Conservation (phyloP, 2,113 vertebrate genomes). For the Stigmatopora nigra region DNA sequence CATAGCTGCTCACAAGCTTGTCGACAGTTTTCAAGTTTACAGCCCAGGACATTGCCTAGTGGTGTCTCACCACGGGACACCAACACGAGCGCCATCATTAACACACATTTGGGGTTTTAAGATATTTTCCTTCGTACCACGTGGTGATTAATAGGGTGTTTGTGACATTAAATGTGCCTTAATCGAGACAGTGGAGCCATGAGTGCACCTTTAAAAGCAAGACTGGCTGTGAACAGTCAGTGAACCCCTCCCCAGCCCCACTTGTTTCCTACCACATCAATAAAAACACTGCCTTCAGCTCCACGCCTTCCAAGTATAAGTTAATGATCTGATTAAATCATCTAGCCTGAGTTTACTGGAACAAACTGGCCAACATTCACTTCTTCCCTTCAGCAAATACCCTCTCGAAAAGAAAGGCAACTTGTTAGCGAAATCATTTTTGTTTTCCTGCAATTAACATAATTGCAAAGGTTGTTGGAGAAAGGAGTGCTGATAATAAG, state of each 20-base stretch:
- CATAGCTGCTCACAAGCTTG: neutral
- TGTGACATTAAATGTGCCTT: conserved; percentile 64
- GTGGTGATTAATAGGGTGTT: conserved; percentile 63
- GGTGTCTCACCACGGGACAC: conserved; percentile 5
- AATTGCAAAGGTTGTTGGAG: conserved; percentile 22
- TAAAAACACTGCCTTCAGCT: conserved; percentile 57
- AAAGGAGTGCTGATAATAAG: neutral
- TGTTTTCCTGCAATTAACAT: conserved; percentile 17
- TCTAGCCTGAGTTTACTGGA: conserved; percentile 30
- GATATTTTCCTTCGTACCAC: conserved; percentile 41
- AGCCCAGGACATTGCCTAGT: neutral
- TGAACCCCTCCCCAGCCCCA: conserved; percentile 29
- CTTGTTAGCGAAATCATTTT: conserved; percentile 6
- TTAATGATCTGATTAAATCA: conserved; percentile 61
- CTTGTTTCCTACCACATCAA: conserved; percentile 66
- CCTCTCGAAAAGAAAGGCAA: neutral
- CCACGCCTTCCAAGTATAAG: conserved; percentile 42
- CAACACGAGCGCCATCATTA: conserved; percentile 46
- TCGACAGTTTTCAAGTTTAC: conserved; percentile 1
- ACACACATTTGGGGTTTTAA: conserved; percentile 46
- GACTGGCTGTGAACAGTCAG: conserved; percentile 53
- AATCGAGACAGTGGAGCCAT: conserved; percentile 49
- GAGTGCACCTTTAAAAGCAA: conserved; percentile 52
- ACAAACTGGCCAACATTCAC: conserved; percentile 25
- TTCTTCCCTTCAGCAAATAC: conserved; percentile 14